These are phyloP conservation scores for Orchesella cincta DNA, from an alignment of 1,140 invertebrate genomes.

Conservation along the genomic window DNA sequence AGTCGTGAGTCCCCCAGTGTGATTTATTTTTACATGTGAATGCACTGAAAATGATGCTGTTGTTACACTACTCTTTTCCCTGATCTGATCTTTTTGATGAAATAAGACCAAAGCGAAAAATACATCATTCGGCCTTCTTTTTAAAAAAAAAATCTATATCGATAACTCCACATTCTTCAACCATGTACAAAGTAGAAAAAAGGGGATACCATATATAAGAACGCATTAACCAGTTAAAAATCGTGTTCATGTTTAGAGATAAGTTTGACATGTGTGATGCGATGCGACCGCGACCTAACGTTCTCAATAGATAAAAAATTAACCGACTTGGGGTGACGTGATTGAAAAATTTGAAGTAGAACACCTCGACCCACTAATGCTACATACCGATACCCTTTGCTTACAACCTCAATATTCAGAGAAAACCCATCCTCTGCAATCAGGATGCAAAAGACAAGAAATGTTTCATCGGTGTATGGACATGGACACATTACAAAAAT, in stretches of 20 bases:
- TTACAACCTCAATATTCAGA: too few relatives aligned
- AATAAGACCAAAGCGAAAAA: not conserved
- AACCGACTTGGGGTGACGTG: not conserved
- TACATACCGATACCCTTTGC: too few relatives aligned
- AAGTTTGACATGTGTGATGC: not conserved
- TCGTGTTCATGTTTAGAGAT: too few relatives aligned
- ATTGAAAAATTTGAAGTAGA: not conserved
- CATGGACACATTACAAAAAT: not conserved
- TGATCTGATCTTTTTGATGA: not conserved
- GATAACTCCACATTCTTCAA: not conserved
- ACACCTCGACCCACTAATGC: too few relatives aligned
- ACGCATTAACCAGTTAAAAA: too few relatives aligned
- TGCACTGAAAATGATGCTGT: not conserved
- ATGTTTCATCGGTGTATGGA: too few relatives aligned
- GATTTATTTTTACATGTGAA: conserved; percentile 25
- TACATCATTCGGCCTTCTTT: not conserved
- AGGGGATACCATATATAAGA: too few relatives aligned
- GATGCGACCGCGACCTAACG: too few relatives aligned
- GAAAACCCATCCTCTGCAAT: too few relatives aligned
- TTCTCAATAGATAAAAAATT: not conserved
- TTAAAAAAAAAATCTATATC: not conserved
- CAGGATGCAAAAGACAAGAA: too few relatives aligned
- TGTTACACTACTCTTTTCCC: not conserved
- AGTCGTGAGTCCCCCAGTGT: conserved; percentile 17
- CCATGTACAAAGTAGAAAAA: too few relatives aligned